Base-by-base conservation (phyloP, 2,113 vertebrate species). In the Neodon shergylaensis region DNA sequence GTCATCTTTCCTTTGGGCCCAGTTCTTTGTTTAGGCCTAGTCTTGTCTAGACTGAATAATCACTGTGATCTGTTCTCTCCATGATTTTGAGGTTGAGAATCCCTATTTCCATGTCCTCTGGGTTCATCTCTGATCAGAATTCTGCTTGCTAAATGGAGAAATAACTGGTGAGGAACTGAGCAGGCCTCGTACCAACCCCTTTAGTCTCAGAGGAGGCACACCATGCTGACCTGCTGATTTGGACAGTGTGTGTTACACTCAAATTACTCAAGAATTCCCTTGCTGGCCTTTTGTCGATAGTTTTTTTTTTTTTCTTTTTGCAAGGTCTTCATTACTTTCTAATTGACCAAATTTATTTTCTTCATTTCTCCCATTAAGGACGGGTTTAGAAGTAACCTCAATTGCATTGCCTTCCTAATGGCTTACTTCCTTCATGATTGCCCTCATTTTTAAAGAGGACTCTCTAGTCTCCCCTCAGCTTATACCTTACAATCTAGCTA, bases 311-410 rank as follows among this genome's bases (percentile, higher is more conserved):
- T 36, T 91, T 94, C 95, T 97, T 54, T 54, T 96, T 96, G 83
- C 90, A 97, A 97, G 87, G 89, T 97, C 96, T 97, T 96, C 92
- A 96, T 98, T 97, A 97, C 73, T 96, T 95, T 93, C 84, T 97
- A 95, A 97, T 95, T 97, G 90, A 93, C 90, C 90, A 92, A 94
- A 91, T 94, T 97, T 95, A 92, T 96, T 96, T 97, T 96, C 94
- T 93, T 96, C 88, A 90, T 95, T 92, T 96, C 42, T 81, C 89
- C 96, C 94, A 79, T 81, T 96, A 94, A 96, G 90, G 68, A 96
- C 11, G 91, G 70, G 36, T 95, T 97, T 94, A 78, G 82, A 96
- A 94, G 78, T 61, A 94, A 92, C 77, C 86, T 94, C 88, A 94
- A 77, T 94, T 70, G 70, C 73, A 52, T 78, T 79, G 61, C 47